Evolutionary conservation across 2,797 vertebrate genomes (phyloP).

Genomic region (Lepidocolaptes lacrymiger): DNA sequence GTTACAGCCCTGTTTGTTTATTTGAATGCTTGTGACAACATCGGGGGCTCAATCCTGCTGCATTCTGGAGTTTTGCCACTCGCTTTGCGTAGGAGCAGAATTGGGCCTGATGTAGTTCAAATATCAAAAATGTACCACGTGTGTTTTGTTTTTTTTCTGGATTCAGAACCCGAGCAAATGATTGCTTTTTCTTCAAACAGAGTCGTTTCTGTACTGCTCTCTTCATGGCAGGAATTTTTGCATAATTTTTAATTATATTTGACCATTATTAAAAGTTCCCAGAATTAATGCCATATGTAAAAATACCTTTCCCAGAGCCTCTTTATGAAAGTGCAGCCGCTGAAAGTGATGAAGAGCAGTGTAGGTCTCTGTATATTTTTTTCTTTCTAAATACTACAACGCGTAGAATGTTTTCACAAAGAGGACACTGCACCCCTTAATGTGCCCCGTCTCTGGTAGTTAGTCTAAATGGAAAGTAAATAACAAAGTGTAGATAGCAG

Average conservation of each 20-base stretch:
- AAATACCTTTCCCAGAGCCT: conserved; percentile 38
- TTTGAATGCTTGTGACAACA: conserved; percentile 63
- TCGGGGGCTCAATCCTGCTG: conserved; percentile 44
- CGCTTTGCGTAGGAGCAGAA: not conserved
- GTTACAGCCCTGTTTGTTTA: conserved; percentile 64
- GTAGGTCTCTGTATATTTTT: conserved; percentile 19
- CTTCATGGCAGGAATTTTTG: conserved; percentile 55
- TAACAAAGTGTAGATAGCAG: conserved; percentile 67
- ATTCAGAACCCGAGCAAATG: conserved; percentile 36
- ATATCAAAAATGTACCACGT: conserved; percentile 34
- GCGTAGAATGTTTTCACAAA: conserved; percentile 44
- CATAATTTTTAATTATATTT: conserved; percentile 62
- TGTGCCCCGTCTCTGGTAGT: conserved; percentile 65
- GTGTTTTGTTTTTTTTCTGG: conserved; percentile 23
- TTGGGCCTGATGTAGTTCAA: conserved; percentile 45
- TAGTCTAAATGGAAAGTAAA: conserved; percentile 71
- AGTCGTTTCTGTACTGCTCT: conserved; percentile 45
- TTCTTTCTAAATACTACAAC: conserved; percentile 53
- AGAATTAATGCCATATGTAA: conserved; percentile 59
- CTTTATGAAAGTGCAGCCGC: not conserved
- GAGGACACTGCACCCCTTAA: conserved; percentile 46
- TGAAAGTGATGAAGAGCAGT: conserved; percentile 8
- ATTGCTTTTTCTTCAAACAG: conserved; percentile 48
- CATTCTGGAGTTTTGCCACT: conserved; percentile 55
- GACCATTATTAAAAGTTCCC: conserved; percentile 58